phyloP scores from a whole-genome alignment of 2,113 vertebrate genomes.

The Geothlypis trichas region DNA sequence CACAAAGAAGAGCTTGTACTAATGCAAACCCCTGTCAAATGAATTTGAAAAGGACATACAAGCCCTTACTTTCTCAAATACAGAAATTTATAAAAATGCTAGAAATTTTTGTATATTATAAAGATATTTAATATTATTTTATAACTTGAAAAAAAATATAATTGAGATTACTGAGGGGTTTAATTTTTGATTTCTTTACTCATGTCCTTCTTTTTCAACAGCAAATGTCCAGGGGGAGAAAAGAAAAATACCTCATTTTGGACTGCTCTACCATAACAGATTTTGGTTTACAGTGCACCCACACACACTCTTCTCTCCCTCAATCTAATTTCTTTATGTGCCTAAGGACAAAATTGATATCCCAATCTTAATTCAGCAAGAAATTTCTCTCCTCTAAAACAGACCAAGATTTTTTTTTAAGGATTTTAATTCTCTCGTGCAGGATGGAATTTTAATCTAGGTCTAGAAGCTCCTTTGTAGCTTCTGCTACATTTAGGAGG shows the following conservation, averaged over 20 bases:
- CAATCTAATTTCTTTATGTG: background rate
- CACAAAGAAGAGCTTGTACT: background rate
- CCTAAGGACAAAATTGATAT: background rate
- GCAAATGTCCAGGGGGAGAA: background rate
- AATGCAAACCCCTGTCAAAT: background rate
- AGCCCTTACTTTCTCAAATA: background rate
- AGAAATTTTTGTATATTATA: background rate
- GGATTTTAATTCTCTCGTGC: background rate
- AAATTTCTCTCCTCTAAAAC: background rate
- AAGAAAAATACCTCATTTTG: background rate
- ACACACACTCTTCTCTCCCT: fast-evolving
- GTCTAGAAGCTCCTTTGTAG: background rate
- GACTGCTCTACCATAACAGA: background rate
- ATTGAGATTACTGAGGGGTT: background rate
- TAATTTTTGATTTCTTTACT: background rate
- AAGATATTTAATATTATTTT: background rate
- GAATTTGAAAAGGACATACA: background rate
- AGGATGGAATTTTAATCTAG: background rate
- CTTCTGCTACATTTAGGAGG: background rate
- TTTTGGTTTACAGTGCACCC: background rate
- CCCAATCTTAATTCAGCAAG: background rate
- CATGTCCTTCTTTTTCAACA: background rate
- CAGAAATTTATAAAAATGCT: background rate
- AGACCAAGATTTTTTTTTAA: background rate
- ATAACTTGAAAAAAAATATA: background rate